Evolutionary conservation across 2,797 vertebrate genomes (phyloP), one percentile per base, ranked within the genome.

Genomic region (Halcyon smyrnensis): DNA sequence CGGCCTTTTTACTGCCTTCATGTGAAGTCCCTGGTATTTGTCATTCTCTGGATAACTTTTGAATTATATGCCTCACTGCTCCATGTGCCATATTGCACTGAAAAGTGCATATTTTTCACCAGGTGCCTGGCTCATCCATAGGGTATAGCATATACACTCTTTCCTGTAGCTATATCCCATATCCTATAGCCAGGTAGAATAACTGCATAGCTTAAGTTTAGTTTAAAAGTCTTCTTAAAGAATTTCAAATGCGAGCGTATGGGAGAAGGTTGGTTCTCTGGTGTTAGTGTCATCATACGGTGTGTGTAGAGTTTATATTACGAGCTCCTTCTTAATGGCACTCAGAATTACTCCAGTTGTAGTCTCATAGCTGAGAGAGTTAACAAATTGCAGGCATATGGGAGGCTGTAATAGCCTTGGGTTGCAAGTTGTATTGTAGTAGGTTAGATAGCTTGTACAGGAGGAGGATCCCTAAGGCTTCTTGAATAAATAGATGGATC

Each of bases 401-500:
- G 65, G 79, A 89, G 57, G 48, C 41, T 90, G 57, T 81, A 89
- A 69, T 20, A 78, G 36, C 50, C 68, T 83, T 87, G 48, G 73
- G 90, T 77, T 82, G 67, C 73, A 68, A 91, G 25, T 46, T 85
- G 36, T 69, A 75, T 84, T 83, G 51, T 70, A 83, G 80, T 90
- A 93, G 53, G 75, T 92, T 93, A 87, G 74, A 67, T 84, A 75
- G 86, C 94, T 89, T 93, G 74, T 80, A 64, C 43, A 80, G 88
- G 75, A 86, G 63, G 46, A 87, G 46, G 63, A 82, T 97, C 84
- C 87, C 78, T 94, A 92, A 88, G 67, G 86, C 54, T 80, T 89
- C 75, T 82, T 88, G 90, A 78, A 86, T 84, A 92, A 96, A 94
- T 74, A 92, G 78, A 87, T 77, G 79, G 36, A 87, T 87, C 87